Conservation (phyloP, 2,888 invertebrate species). For the Eurytoma californica region DNA sequence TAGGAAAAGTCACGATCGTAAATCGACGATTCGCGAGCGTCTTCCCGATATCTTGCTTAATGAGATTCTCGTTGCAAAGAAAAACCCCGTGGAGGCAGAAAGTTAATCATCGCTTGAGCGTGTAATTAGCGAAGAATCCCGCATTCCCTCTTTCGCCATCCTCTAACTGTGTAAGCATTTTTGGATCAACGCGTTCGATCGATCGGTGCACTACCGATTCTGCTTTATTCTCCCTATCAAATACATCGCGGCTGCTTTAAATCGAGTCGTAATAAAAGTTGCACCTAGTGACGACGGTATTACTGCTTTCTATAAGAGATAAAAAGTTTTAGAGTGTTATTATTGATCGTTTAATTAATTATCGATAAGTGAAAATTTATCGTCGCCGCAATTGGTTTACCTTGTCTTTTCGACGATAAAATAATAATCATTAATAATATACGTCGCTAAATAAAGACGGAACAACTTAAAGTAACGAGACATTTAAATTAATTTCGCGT, state of each 20-base stretch:
- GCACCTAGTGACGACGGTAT: too few relatives aligned
- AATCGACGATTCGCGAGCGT: conserved; percentile 8
- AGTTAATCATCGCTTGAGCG: conserved; percentile 54
- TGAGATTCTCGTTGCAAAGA: conserved; percentile 45
- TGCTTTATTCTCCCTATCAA: neutral
- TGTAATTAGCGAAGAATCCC: conserved; percentile 53
- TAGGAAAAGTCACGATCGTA: neutral
- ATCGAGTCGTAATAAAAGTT: neutral
- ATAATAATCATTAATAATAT: neutral
- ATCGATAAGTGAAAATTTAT: conserved; percentile 1
- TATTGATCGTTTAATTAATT: conserved; percentile 18
- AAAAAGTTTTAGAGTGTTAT: neutral
- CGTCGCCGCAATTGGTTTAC: neutral
- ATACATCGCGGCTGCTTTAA: neutral
- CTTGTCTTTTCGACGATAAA: neutral
- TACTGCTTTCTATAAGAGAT: neutral
- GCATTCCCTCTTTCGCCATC: neutral
- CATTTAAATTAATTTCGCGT: too few relatives aligned
- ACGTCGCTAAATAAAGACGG: neutral
- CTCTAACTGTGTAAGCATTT: neutral
- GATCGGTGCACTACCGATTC: neutral
- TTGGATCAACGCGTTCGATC: neutral
- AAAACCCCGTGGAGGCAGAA: conserved; percentile 3
- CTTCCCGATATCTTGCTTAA: conserved; percentile 27
- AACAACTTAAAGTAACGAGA: too few relatives aligned